phyloP scores from a whole-genome alignment of 2,113 vertebrate species.

The Cyphomyrus discorhynchus region DNA sequence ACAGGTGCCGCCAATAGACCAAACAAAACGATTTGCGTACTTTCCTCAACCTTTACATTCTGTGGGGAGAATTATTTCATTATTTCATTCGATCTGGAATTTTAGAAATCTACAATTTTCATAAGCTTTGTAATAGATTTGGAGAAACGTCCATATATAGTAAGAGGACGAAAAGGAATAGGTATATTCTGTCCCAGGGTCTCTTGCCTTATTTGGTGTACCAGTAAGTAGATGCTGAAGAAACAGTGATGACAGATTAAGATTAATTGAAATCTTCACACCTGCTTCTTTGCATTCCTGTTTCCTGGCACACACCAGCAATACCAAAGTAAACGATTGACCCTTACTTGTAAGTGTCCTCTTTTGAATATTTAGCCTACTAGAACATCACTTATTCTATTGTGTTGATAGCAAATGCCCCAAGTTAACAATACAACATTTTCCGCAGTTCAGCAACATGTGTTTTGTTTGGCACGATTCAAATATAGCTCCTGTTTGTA shows the following conservation, averaged over 20 bases:
- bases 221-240: not conserved
- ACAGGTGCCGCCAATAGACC: not conserved
- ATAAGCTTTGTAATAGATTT: not conserved
- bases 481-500: not conserved
- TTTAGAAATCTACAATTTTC: not conserved
- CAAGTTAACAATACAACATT: not conserved
- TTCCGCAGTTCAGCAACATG: not conserved
- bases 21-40: not conserved
- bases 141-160: not conserved
- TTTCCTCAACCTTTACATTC: not conserved
- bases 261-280: not conserved
- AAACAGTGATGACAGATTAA: not conserved
- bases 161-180: not conserved
- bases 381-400: not conserved
- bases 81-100: not conserved
- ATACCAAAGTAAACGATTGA: not conserved
- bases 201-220: not conserved
- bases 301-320: not conserved
- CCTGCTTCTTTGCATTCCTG: not conserved
- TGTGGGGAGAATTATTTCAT: not conserved
- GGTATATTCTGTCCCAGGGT: not conserved
- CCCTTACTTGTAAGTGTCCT: not conserved
- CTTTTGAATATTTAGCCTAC: not conserved
- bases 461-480: not conserved
- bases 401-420: not conserved